Conservation (phyloP, 2,888 invertebrate species). For the Drosophila neutralis region DNA sequence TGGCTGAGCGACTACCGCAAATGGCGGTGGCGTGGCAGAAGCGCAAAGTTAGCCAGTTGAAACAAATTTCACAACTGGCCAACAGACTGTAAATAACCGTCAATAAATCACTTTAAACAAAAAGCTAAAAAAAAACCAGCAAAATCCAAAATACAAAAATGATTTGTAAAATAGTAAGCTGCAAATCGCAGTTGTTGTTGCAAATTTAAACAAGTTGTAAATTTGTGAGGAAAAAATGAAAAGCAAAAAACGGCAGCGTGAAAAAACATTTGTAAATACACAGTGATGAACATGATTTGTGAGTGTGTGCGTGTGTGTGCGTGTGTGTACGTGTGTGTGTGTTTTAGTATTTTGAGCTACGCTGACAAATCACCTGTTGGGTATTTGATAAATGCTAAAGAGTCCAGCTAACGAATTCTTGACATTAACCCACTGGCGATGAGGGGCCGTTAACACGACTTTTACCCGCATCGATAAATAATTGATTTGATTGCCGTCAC, state of each 20-base stretch:
- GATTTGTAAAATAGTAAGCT: constrained; percentile 53
- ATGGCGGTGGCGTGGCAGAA: constrained; percentile 49
- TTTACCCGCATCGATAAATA: constrained; percentile 64
- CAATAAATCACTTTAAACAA: constrained; percentile 75
- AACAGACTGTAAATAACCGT: constrained; percentile 67
- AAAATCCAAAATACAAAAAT: constrained; percentile 13
- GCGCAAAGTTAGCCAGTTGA: constrained; percentile 55
- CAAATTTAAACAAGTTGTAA: constrained; percentile 74
- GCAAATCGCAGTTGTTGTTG: constrained; percentile 47
- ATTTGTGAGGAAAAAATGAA: constrained; percentile 42
- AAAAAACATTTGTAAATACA: constrained; percentile 61
- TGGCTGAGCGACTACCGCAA: constrained; percentile 56
- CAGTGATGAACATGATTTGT: constrained; percentile 61
- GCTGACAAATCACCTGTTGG: constrained; percentile 56
- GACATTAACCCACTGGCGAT: constrained; percentile 43
- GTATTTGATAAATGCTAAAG: constrained; percentile 45
- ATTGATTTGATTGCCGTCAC: constrained; percentile 75
- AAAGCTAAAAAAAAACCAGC: constrained; percentile 41
- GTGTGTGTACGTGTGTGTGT: constrained; percentile 3
- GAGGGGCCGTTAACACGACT: constrained; percentile 67
- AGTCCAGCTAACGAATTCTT: constrained; percentile 43
- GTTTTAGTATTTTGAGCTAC: constrained; percentile 11
- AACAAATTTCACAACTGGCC: constrained; percentile 72
- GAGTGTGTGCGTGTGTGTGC: constrained; percentile 5
- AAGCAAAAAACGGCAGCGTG: constrained; percentile 17